Base-by-base conservation (phyloP, 2,797 vertebrate species). In the Buceros bicornis region DNA sequence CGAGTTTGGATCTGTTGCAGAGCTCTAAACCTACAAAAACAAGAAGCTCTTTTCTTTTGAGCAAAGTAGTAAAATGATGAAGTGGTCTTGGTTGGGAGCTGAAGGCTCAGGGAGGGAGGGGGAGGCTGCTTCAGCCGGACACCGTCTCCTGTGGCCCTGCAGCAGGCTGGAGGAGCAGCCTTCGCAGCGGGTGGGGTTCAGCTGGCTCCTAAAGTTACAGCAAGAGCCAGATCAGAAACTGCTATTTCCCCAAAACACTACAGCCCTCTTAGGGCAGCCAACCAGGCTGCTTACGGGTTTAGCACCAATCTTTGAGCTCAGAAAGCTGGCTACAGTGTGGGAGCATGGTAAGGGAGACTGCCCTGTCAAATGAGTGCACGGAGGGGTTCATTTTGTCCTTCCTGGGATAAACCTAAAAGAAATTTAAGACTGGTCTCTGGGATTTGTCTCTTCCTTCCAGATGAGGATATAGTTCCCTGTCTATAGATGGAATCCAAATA, bases 1-100 rank as follows among this genome's bases (percentile, higher is more conserved):
- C 12, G 92, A 90, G 51, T 95, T 94, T 96, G 91, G 67, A 90
- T 82, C 80, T 91, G 35, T 54, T 94, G 45, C 82, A 85, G 66
- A 64, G 50, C 60, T 87, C 26, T 67, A 53, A 90, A 64, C 48
- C 58, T 92, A 54, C 29, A 61, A 67, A 96, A 96, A 94, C 79
- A 76, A 95, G 57, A 62, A 93, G 66, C 53, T 61, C 71, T 91
- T 95, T 94, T 82, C 79, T 94, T 93, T 43, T 53, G 74, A 87
- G 78, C 26, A 7, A 56, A 80, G 77, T 25, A 64, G 77, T 73
- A 60, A 89, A 84, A 87, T 29, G 25, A 28, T 82, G 62, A 92
- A 82, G 56, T 79, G 92, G 80, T 86, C 80, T 88, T 74, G 61
- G 4, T 51, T 76, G 70, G 70, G 64, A 94, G n/a, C 70, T 62